These are phyloP conservation scores for Pycnonotus jocosus DNA, from an alignment of 2,113 vertebrate genomes.

Conservation along the genomic window DNA sequence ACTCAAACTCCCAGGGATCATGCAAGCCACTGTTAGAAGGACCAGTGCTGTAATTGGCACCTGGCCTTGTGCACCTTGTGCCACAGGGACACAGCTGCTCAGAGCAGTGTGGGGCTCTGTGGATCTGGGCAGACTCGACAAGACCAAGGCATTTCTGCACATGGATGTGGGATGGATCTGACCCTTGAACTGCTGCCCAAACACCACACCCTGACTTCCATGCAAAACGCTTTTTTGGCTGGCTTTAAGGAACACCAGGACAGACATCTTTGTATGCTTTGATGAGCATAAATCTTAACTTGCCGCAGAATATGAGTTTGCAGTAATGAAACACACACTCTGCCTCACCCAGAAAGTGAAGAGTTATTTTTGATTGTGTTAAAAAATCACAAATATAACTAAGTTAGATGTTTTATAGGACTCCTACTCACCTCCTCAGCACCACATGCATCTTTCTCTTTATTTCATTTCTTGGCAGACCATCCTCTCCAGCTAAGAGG, in stretches of 20 bases:
- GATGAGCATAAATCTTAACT: background rate
- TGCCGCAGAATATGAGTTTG: background rate
- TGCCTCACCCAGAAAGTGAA: background rate
- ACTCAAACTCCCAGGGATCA: background rate
- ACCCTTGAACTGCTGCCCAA: background rate
- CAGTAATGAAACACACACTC: background rate
- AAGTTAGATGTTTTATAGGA: background rate
- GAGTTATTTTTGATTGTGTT: background rate
- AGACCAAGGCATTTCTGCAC: background rate
- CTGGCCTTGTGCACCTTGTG: background rate
- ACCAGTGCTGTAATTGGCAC: background rate
- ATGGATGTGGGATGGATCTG: background rate
- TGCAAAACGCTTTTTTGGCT: background rate
- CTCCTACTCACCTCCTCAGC: slow-evolving; percentile 55
- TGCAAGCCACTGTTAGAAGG: background rate
- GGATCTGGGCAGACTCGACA: fast-evolving
- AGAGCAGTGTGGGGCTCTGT: background rate
- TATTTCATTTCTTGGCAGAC: slow-evolving; percentile 27
- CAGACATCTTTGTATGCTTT: background rate
- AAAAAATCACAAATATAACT: background rate
- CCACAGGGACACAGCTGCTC: background rate
- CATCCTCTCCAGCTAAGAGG: background rate
- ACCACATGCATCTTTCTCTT: background rate
- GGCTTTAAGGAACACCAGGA: background rate
- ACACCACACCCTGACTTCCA: background rate